Conservation (phyloP, 1,140 invertebrate genomes). For the Drosophila eugracilis region DNA sequence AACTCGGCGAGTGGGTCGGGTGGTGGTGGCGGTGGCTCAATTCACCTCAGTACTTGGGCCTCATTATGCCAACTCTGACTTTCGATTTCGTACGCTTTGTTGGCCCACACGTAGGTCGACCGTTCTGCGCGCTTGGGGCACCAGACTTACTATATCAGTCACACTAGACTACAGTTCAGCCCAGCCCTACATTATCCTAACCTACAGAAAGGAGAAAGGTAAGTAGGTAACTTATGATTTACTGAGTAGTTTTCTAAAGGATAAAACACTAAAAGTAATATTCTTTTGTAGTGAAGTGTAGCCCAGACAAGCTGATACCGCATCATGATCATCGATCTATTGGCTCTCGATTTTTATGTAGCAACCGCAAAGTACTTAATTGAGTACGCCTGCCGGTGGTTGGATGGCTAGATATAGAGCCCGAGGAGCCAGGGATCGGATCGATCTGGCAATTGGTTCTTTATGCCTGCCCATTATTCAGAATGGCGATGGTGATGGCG, state of each 20-base stretch:
- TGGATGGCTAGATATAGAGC: conserved; percentile 9
- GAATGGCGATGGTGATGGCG: conserved; percentile 17
- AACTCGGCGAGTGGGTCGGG: neutral
- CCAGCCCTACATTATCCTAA: too few species aligned
- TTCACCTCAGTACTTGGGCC: conserved; percentile 30
- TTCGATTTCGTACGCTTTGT: conserved; percentile 71
- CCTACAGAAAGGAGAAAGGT: too few species aligned
- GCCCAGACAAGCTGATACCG: conserved; percentile 2
- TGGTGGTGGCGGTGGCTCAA: conserved; percentile 4
- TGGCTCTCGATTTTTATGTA: conserved; percentile 59
- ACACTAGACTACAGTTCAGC: conserved; percentile 5
- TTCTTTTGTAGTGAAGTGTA: conserved; percentile 13
- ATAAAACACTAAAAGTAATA: neutral
- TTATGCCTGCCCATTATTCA: conserved; percentile 37
- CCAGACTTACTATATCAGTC: conserved; percentile 17
- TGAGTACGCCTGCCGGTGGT: conserved; percentile 20
- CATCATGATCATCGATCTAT: conserved; percentile 54
- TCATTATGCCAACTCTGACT: conserved; percentile 58
- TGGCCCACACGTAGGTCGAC: conserved; percentile 13
- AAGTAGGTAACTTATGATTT: neutral
- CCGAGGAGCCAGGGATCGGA: conserved; percentile 4
- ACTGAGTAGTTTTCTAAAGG: neutral
- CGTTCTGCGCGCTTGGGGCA: conserved; percentile 18
- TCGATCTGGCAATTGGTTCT: conserved; percentile 20
- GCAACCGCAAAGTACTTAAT: conserved; percentile 42